A percentile compares a stretch with the other conserved stretches of the same genome.
phyloP scores from a whole-genome alignment of 2,797 vertebrate genomes.

The Gallinago nigripennis region DNA sequence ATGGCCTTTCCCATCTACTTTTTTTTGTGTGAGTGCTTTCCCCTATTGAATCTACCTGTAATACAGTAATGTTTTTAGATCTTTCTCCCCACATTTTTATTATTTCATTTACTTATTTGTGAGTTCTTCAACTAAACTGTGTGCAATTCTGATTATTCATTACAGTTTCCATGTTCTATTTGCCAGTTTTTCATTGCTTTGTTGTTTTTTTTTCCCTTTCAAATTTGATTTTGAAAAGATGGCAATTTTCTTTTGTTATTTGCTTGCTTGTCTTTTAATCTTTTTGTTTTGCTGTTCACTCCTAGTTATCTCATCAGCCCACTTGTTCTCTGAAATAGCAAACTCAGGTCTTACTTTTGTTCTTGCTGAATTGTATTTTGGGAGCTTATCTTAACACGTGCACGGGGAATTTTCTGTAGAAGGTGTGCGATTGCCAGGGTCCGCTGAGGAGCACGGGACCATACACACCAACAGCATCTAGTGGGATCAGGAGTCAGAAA shows the following conservation, averaged over 20 bases:
- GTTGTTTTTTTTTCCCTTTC: neutral
- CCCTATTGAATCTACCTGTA: neutral
- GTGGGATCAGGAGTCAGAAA: neutral
- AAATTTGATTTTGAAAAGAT: neutral
- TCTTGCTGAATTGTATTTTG: neutral
- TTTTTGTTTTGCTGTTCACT: constrained; percentile 44
- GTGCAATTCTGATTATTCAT: neutral
- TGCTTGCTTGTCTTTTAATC: constrained; percentile 30
- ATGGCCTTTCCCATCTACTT: neutral
- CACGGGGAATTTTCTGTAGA: neutral
- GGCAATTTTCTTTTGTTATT: constrained; percentile 25
- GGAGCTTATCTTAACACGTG: fast-evolving
- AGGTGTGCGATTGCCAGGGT: neutral
- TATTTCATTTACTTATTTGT: neutral
- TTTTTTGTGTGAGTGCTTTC: neutral
- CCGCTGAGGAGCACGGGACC: neutral
- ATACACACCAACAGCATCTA: fast-evolving
- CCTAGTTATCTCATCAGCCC: constrained; percentile 28
- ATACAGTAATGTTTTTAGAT: neutral
- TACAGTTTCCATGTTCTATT: neutral
- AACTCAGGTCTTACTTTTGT: constrained; percentile 7
- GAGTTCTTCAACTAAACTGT: neutral
- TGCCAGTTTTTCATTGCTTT: neutral
- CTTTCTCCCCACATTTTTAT: neutral
- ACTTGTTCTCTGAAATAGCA: constrained; percentile 33